Conservation (phyloP, 1,140 invertebrate genomes). For the Aplysia californica region DNA sequence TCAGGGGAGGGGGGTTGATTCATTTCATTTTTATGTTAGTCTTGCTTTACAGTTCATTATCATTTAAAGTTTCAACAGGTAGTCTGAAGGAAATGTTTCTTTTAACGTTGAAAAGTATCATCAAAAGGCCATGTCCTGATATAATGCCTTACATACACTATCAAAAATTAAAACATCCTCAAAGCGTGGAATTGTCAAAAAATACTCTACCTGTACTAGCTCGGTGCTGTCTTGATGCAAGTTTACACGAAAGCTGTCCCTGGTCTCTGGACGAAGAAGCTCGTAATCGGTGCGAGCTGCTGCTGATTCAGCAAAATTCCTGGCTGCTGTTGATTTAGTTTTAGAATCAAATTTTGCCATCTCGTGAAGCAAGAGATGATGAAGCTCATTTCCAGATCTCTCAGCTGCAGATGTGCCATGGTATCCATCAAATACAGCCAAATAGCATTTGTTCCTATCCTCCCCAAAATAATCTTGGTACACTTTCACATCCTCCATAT, state of each 20-base stretch:
- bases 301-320: slow-evolving; percentile 41
- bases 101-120: too few relatives aligned
- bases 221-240: slow-evolving; percentile 56
- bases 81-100: too few relatives aligned
- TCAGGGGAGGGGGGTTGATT: too few relatives aligned
- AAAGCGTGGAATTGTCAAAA: too few relatives aligned
- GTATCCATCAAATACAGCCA: slow-evolving; percentile 64
- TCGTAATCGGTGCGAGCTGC: slow-evolving; percentile 50
- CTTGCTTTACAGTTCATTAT: too few relatives aligned
- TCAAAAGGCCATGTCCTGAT: too few relatives aligned
- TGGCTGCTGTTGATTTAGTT: slow-evolving; percentile 45
- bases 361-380: slow-evolving; percentile 60
- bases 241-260: slow-evolving; percentile 41
- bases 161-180: too few relatives aligned
- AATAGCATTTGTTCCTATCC: slow-evolving; percentile 60
- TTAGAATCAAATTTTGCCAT: slow-evolving; percentile 56
- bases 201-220: slow-evolving; percentile 43
- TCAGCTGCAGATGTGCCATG: slow-evolving; percentile 62
- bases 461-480: slow-evolving; percentile 65
- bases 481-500: slow-evolving; percentile 62
- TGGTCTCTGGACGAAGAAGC: slow-evolving; percentile 51
- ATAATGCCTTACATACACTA: too few relatives aligned
- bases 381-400: slow-evolving; percentile 57
- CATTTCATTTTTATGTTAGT: too few relatives aligned
- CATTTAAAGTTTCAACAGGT: too few relatives aligned